Percentiles rank a stretch among this genome's conserved stretches.
Evolutionary conservation across 2,888 invertebrate species (phyloP).

Genomic region (Zaprionus lineosus): DNA sequence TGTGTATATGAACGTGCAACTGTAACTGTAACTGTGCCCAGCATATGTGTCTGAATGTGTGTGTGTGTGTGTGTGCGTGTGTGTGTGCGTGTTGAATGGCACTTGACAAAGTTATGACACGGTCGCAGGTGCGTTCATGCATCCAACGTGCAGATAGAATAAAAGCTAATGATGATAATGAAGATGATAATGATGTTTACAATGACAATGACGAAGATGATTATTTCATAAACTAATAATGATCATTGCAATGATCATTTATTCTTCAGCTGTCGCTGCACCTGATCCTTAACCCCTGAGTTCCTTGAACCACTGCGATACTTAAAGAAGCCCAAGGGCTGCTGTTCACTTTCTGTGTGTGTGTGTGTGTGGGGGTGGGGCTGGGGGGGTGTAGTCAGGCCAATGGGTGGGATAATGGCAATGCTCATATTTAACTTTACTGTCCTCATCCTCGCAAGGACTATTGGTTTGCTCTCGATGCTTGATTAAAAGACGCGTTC

Average conservation of each 20-base stretch:
- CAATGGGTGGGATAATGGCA: no score
- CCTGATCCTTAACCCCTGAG: no score
- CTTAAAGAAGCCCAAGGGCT: no score
- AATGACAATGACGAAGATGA: not conserved
- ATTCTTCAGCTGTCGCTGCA: no score
- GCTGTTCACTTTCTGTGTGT: no score
- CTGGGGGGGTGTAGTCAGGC: no score
- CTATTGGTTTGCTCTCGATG: slow-evolving; percentile 26
- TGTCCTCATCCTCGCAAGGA: no score
- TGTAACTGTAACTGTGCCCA: not conserved
- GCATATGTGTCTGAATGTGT: not conserved
- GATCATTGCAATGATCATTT: no score
- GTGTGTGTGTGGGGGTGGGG: no score
- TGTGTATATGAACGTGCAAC: no score
- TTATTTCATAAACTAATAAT: not conserved
- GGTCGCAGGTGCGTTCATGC: slow-evolving; percentile 38
- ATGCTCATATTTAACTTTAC: no score
- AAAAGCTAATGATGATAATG: slow-evolving; percentile 1
- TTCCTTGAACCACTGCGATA: no score
- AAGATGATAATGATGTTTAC: not conserved
- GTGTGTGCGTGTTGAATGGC: slow-evolving; percentile 46
- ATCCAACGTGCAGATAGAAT: not conserved
- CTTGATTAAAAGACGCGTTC: slow-evolving; percentile 55
- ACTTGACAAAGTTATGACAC: slow-evolving; percentile 50
- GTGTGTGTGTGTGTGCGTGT: not conserved